Conservation (phyloP, 1,140 invertebrate genomes). For the Aphis gossypii region DNA sequence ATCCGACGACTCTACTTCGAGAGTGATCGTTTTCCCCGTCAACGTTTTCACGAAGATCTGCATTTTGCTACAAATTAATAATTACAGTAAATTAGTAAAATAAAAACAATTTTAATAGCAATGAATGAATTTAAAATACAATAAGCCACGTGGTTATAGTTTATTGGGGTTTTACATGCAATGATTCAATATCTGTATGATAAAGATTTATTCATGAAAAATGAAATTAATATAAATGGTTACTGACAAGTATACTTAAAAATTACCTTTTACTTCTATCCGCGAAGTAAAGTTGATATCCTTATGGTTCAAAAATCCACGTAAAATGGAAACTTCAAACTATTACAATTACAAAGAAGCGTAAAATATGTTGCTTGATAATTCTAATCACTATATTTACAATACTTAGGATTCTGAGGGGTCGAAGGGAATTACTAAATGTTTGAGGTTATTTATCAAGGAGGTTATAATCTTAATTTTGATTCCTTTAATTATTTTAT, state of each 20-base stretch:
- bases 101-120: neutral
- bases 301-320: neutral
- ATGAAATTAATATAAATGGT: neutral
- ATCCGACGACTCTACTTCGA: constrained; percentile 90
- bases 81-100: constrained; percentile 2
- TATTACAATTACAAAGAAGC: neutral
- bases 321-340: neutral
- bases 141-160: constrained; percentile 36
- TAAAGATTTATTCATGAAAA: neutral
- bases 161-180: neutral
- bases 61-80: constrained; percentile 69
- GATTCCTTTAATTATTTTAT: neutral
- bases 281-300: neutral
- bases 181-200: neutral
- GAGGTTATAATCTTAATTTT: neutral
- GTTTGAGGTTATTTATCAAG: constrained; percentile 27
- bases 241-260: neutral
- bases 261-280: constrained; percentile 36
- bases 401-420: neutral
- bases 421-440: neutral
- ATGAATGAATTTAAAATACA: neutral
- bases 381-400: constrained; percentile 7
- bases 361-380: neutral
- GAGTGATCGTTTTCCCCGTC: constrained; percentile 93
- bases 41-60: constrained; percentile 96